Conservation (phyloP, 2,888 invertebrate genomes). For the Formica aserva region DNA sequence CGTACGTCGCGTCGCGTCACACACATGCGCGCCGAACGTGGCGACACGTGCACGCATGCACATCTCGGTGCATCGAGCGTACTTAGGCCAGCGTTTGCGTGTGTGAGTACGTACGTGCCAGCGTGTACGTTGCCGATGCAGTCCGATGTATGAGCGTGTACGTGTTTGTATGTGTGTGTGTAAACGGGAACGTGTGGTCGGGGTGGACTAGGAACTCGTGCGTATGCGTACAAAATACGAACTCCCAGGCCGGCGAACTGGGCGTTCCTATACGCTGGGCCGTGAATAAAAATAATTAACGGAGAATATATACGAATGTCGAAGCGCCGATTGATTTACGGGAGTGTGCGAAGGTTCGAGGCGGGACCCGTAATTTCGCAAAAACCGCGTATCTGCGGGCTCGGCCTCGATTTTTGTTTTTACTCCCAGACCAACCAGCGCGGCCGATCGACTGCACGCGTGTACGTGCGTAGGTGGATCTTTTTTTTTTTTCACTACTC, state of each 20-base stretch:
- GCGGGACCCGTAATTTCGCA: slow-evolving; percentile 79
- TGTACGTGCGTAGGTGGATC: slow-evolving; percentile 54
- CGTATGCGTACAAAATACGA: slow-evolving; percentile 62
- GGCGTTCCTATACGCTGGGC: slow-evolving; percentile 76
- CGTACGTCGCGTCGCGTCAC: slow-evolving; percentile 37
- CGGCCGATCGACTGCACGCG: slow-evolving; percentile 65
- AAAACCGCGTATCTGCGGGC: slow-evolving; percentile 81
- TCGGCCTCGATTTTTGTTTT: slow-evolving; percentile 81
- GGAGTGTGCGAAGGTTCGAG: slow-evolving; percentile 77
- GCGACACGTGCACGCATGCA: slow-evolving; percentile 44
- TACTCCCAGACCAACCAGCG: slow-evolving; percentile 68
- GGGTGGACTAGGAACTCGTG: slow-evolving; percentile 50
- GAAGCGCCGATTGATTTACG: slow-evolving; percentile 82
- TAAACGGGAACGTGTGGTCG: slow-evolving; percentile 48
- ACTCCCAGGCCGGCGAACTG: slow-evolving; percentile 57
- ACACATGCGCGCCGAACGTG: slow-evolving; percentile 51
- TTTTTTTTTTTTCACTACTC: slow-evolving; percentile 64
- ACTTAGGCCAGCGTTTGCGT: slow-evolving; percentile 23
- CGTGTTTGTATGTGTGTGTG: not conserved
- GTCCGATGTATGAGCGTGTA: slow-evolving; percentile 25
- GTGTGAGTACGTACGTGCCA: slow-evolving; percentile 47
- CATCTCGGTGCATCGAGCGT: slow-evolving; percentile 30
- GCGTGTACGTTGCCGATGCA: not conserved
- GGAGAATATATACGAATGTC: slow-evolving; percentile 79
- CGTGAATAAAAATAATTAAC: slow-evolving; percentile 84